phyloP scores from a whole-genome alignment of 2,113 vertebrate genomes.

The Electrona antarctica region DNA sequence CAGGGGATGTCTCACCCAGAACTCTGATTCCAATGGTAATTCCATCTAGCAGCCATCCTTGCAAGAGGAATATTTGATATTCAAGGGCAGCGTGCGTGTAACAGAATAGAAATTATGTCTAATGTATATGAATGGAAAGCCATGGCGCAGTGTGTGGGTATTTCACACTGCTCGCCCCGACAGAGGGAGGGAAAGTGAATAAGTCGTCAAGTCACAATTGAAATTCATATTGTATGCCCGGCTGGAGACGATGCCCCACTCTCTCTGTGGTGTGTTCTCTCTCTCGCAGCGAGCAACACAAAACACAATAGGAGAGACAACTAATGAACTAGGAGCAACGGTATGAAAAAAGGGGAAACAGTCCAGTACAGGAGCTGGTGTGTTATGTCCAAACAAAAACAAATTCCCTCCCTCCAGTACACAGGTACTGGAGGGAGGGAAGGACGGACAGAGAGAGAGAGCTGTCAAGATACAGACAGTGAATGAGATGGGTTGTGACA shows the following conservation, averaged over 20 bases:
- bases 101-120: slow-evolving; percentile 48
- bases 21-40: slow-evolving; percentile 6
- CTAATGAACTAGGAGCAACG: slow-evolving; percentile 64
- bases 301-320: slow-evolving; percentile 50
- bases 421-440: background rate
- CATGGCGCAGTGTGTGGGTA: slow-evolving; percentile 42
- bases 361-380: slow-evolving; percentile 29
- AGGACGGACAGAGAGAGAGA: background rate
- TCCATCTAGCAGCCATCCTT: slow-evolving; percentile 20
- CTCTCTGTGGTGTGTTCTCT: slow-evolving; percentile 39
- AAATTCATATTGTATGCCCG: slow-evolving; percentile 63
- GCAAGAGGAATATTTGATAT: slow-evolving; percentile 47
- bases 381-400: slow-evolving; percentile 25
- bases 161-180: slow-evolving; percentile 57
- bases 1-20: slow-evolving; percentile 18
- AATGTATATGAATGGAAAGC: slow-evolving; percentile 55
- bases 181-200: slow-evolving; percentile 55
- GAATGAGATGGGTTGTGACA: slow-evolving; percentile 58
- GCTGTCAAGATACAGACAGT: slow-evolving; percentile 8
- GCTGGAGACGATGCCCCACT: slow-evolving; percentile 58
- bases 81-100: slow-evolving; percentile 32
- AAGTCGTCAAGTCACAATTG: slow-evolving; percentile 63
- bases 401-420: too few species aligned
- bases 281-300: slow-evolving; percentile 52
- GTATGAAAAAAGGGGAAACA: slow-evolving; percentile 49